phyloP scores from a whole-genome alignment of 1,140 invertebrate species.

The Charaxes varanes region DNA sequence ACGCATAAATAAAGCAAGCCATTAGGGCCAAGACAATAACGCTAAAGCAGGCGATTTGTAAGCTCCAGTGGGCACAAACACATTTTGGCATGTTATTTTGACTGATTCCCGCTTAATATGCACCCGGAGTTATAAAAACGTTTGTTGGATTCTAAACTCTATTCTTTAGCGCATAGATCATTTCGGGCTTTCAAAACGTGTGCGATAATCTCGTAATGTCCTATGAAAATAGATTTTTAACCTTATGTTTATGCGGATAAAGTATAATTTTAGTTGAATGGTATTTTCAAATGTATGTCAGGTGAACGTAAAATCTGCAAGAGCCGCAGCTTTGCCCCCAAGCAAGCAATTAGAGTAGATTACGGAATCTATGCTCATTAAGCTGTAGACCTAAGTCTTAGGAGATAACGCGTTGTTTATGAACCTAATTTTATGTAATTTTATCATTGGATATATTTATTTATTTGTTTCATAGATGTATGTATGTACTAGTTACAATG shows the following conservation, averaged over 20 bases:
- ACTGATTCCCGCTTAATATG: constrained; percentile 46
- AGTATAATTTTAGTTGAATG: constrained; percentile 5
- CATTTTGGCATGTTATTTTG: constrained; percentile 38
- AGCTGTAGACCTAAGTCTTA: constrained; percentile 11
- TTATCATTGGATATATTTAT: too few relatives aligned
- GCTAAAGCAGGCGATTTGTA: constrained; percentile 43
- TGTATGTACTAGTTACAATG: too few relatives aligned
- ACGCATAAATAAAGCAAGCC: constrained; percentile 21
- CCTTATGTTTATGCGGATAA: constrained; percentile 1
- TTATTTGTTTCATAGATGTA: neutral
- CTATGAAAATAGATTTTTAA: constrained; percentile 1
- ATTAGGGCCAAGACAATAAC: constrained; percentile 42
- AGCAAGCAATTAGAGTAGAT: constrained; percentile 37
- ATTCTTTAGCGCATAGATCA: constrained; percentile 4
- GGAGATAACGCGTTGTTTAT: constrained; percentile 15
- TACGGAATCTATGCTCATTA: constrained; percentile 17
- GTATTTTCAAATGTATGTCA: constrained; percentile 9
- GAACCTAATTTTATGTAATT: constrained; percentile 3
- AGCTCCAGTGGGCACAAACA: constrained; percentile 31
- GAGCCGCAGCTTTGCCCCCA: constrained; percentile 34
- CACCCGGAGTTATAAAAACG: constrained; percentile 25
- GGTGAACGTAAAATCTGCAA: constrained; percentile 33
- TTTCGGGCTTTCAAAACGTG: neutral
- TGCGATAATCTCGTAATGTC: neutral
- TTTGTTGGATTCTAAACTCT: constrained; percentile 19